Conservation (phyloP, 1,140 invertebrate species). For the Pseudomyrmex concolor region DNA sequence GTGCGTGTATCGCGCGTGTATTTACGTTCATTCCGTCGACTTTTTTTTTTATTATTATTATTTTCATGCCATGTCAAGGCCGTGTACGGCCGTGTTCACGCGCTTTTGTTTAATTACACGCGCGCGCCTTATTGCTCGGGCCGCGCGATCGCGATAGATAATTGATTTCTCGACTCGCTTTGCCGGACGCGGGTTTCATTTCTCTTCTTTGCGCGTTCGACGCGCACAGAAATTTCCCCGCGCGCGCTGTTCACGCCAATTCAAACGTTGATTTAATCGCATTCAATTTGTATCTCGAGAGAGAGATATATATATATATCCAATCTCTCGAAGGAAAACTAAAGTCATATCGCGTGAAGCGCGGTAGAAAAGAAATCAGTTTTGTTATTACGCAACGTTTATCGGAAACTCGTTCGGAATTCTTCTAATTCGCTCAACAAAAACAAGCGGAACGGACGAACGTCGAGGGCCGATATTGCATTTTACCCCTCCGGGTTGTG, state of each 20-base stretch:
- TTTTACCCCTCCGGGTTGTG: background rate
- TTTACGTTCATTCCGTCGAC: constrained; percentile 71
- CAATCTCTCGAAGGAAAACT: background rate
- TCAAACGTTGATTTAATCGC: background rate
- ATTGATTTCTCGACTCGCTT: constrained; percentile 23
- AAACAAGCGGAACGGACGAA: background rate
- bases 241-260: background rate
- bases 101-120: background rate
- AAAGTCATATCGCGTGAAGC: background rate
- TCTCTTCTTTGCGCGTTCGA: background rate
- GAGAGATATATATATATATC: background rate
- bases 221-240: no score
- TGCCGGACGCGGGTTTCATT: constrained; percentile 17
- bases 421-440: constrained; percentile 8
- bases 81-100: constrained; percentile 61
- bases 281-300: background rate
- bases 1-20: constrained; percentile 60
- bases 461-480: no score
- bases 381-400: background rate
- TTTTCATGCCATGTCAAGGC: constrained; percentile 81
- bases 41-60: constrained; percentile 70
- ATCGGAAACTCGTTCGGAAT: background rate
- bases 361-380: background rate
- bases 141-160: constrained; percentile 39
- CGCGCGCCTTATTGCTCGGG: constrained; percentile 16